phyloP scores from a whole-genome alignment of 2,113 vertebrate genomes.

The Aythya baeri region DNA sequence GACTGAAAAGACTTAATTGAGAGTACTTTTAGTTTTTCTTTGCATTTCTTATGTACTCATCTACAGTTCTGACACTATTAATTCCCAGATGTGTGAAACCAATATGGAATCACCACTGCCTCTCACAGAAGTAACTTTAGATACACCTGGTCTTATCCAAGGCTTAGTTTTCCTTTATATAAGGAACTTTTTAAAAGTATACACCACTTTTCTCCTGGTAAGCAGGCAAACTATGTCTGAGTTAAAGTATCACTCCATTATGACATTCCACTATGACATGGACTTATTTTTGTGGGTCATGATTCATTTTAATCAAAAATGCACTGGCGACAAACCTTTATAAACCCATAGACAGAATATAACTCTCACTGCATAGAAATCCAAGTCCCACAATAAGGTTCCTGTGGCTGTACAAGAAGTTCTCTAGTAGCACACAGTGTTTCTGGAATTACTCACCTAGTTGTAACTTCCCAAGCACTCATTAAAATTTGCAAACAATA shows the following conservation, averaged over 20 bases:
- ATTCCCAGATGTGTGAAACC: not conserved
- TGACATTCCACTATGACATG: not conserved
- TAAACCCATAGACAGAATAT: not conserved
- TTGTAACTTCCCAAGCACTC: not conserved
- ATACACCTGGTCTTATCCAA: not conserved
- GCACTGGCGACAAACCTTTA: not conserved
- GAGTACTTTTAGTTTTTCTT: not conserved
- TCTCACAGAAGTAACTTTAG: not conserved
- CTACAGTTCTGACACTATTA: not conserved
- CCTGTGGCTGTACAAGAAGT: not conserved
- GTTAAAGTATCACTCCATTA: not conserved
- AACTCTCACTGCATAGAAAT: not conserved
- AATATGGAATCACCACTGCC: not conserved
- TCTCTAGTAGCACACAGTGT: not conserved
- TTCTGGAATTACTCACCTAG: not conserved
- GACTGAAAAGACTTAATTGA: not conserved
- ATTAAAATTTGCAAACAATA: not conserved
- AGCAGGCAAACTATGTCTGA: not conserved
- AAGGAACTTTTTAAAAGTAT: not conserved
- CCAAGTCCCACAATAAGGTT: not conserved
- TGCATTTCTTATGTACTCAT: not conserved
- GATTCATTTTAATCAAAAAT: not conserved
- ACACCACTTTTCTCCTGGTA: not conserved
- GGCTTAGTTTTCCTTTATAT: not conserved
- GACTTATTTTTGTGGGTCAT: not conserved